These are phyloP conservation scores for Paramisgurnus dabryanus DNA, from an alignment of 2,113 vertebrate species.

Conservation along the genomic window DNA sequence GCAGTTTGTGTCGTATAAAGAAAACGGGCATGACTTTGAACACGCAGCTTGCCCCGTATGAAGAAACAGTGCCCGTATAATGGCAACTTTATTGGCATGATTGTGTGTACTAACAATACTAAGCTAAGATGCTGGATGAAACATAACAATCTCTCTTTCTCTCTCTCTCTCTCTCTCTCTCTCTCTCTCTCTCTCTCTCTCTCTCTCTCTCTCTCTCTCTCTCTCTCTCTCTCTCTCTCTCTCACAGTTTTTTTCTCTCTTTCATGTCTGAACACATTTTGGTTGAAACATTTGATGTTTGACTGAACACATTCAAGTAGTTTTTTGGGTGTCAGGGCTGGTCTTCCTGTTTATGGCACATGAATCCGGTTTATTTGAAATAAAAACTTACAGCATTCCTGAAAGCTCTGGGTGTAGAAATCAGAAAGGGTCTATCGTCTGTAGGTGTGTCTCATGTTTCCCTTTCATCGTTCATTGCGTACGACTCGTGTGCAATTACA, in stretches of 20 bases:
- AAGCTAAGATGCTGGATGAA: too few species aligned
- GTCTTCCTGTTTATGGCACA: slow-evolving; percentile 45
- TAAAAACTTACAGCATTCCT: slow-evolving; percentile 14
- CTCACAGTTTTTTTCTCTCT: neutral
- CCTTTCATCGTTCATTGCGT: slow-evolving; percentile 27
- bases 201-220: too few species aligned
- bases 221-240: neutral
- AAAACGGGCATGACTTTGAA: too few species aligned
- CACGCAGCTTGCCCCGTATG: too few species aligned
- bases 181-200: too few species aligned
- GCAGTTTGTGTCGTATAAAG: too few species aligned
- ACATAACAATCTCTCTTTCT: too few species aligned
- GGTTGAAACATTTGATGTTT: neutral
- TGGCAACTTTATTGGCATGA: too few species aligned
- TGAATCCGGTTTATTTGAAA: slow-evolving; percentile 27
- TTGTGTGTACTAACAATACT: too few species aligned
- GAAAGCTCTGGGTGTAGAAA: slow-evolving; percentile 3
- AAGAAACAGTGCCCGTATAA: too few species aligned
- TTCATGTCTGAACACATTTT: neutral
- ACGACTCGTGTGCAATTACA: slow-evolving; percentile 36
- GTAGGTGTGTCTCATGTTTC: neutral
- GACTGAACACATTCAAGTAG: neutral
- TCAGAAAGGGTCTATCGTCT: neutral
- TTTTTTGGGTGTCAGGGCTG: neutral
- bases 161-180: too few species aligned